phyloP scores from a whole-genome alignment of 2,113 vertebrate genomes.

The Dromiciops gliroides region DNA sequence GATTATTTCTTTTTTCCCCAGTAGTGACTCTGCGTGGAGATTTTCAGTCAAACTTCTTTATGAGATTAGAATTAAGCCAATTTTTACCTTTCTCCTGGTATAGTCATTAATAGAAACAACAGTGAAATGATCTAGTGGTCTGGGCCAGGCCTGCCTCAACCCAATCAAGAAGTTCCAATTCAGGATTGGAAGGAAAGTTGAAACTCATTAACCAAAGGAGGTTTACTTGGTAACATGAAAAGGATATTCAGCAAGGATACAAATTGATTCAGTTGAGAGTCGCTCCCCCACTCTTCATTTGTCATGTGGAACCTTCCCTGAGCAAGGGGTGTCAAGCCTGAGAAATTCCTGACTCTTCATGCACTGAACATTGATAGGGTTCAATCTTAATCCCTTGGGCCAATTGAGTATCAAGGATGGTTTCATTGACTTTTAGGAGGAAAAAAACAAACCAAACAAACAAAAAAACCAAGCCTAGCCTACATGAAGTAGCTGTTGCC shows the following conservation, averaged over 20 bases:
- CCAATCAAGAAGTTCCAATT: not conserved
- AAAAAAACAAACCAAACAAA: too few species aligned
- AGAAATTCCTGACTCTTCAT: not conserved
- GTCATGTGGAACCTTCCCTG: not conserved
- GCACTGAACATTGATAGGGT: not conserved
- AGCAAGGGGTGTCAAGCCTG: not conserved
- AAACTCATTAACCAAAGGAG: not conserved
- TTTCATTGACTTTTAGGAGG: not conserved
- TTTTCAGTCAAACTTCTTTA: not conserved
- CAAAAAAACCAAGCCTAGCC: not conserved
- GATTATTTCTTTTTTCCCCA: not conserved
- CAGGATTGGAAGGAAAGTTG: not conserved
- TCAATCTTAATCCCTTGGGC: not conserved
- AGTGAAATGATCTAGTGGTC: not conserved
- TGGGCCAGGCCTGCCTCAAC: not conserved
- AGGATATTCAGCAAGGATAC: not conserved
- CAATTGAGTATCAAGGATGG: too few species aligned
- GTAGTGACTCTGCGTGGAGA: not conserved
- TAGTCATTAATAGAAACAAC: not conserved
- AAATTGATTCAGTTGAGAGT: not conserved
- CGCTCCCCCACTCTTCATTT: not conserved
- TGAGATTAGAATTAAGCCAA: not conserved
- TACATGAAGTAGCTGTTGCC: not conserved
- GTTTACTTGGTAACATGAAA: not conserved
- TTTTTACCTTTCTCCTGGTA: not conserved